A percentile compares a stretch with the other conserved stretches of the same genome.
These are phyloP conservation scores for Chamaea fasciata DNA, from an alignment of 2,113 vertebrate genomes.

Conservation along the genomic window DNA sequence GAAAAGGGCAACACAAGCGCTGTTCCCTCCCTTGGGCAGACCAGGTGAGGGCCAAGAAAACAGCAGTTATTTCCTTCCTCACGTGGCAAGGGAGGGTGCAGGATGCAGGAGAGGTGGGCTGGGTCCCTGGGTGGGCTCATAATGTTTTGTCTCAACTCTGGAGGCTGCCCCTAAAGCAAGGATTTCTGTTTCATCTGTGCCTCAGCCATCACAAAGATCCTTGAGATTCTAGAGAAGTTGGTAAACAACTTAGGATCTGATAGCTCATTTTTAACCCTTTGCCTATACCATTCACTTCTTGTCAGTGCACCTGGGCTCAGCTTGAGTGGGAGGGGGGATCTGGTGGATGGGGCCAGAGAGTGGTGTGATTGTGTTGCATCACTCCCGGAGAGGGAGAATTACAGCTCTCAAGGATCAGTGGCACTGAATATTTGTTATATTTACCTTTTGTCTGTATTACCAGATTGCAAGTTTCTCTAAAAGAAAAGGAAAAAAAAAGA, in stretches of 20 bases:
- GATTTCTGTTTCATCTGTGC: background rate
- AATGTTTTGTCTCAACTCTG: background rate
- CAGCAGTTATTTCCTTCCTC: background rate
- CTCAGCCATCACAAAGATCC: background rate
- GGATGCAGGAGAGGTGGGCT: background rate
- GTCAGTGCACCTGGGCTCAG: accelerated
- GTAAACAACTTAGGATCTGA: slow-evolving; percentile 21
- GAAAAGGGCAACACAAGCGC: background rate
- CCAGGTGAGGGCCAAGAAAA: background rate
- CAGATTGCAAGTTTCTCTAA: background rate
- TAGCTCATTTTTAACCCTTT: slow-evolving; percentile 9
- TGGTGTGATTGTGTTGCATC: background rate
- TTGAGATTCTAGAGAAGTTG: slow-evolving; percentile 7
- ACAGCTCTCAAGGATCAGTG: accelerated
- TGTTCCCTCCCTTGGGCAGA: background rate
- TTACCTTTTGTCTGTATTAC: background rate
- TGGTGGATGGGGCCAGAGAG: accelerated
- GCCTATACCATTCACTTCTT: accelerated
- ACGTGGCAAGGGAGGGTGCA: accelerated
- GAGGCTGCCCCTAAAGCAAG: background rate
- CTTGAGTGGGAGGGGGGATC: accelerated
- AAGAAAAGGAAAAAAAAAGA: background rate
- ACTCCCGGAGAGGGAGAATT: background rate
- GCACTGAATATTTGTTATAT: background rate
- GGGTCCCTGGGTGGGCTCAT: background rate